Base-by-base conservation (phyloP, 2,113 vertebrate species). In the Sardina pilchardus region DNA sequence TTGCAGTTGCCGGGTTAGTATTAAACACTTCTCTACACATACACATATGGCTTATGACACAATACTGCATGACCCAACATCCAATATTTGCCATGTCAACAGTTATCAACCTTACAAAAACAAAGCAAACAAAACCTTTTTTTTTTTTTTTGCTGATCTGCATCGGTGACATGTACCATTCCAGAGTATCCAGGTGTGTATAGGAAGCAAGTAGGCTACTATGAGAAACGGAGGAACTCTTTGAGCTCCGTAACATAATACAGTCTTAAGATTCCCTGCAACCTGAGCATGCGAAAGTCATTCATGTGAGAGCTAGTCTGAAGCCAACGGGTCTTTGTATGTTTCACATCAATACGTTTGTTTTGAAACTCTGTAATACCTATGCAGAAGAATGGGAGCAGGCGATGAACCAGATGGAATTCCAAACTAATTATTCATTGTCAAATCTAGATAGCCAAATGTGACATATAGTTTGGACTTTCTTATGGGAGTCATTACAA, bases 201-300 rank as follows among this genome's bases (percentile, higher is more conserved):
- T n/a, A 63, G 59, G 24, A 21, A 63, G 6, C 6, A 8, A 63
- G 24, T 4, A n/a, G n/a, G n/a, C n/a, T n/a, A n/a, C 59, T 63
- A 12, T 36, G 14, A 34, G 71, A 34, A 12, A 36, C 2, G 10
- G 71, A 34, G 30, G 4, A 78, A 78, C 30, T 78, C 71, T 71
- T 71, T 39, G 71, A 78, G 71, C 30, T 26, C 30, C 6, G 71
- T 34, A 95, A 95, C 94, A 93, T 94, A 95, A 93, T 93, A 93
- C 96, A 95, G 91, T 85, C 90, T 88, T 59, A 83, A 89, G 90
- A 93, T 86, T 75, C 88, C 85, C 75, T 94, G 96, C 95, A 96
- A 96, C 95, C 91, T 93, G 96, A 98, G 96, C 97, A 97, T 98
- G 97, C 98, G 97, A 98, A 98, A 98, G 95, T 96, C 95, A 95